A percentile compares a stretch with the other conserved stretches of the same genome.
Evolutionary conservation across 2,888 invertebrate genomes (phyloP).

Genomic region (Tetragonula carbonaria): DNA sequence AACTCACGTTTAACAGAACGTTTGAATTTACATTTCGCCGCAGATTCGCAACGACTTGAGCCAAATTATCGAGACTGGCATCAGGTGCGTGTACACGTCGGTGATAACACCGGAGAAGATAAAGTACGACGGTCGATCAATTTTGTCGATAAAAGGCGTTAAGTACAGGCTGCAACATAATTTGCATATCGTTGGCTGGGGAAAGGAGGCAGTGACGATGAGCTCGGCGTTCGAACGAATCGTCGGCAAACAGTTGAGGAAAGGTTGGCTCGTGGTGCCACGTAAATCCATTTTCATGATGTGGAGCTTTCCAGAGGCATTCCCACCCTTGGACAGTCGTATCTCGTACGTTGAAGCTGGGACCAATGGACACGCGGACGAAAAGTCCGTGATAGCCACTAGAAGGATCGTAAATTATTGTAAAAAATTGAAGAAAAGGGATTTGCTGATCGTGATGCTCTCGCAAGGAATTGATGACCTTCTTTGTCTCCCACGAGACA

Average conservation of each 20-base stretch:
- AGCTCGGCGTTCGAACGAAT: conserved; percentile 84
- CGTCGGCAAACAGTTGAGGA: conserved; percentile 83
- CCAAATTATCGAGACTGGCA: conserved; percentile 69
- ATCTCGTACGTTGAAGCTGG: conserved; percentile 85
- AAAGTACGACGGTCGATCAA: conserved; percentile 69
- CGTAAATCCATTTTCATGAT: conserved; percentile 78
- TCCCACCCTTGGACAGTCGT: conserved; percentile 73
- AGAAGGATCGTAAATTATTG: conserved; percentile 84
- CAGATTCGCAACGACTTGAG: conserved; percentile 75
- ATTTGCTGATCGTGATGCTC: conserved; percentile 86
- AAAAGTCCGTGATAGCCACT: conserved; percentile 84
- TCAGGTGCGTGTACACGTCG: conserved; percentile 70
- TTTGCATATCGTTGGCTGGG: conserved; percentile 85
- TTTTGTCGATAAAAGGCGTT: conserved; percentile 65
- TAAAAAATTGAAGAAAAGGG: conserved; percentile 81
- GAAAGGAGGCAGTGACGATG: conserved; percentile 87
- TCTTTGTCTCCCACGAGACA: conserved; percentile 86
- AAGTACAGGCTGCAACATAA: conserved; percentile 77
- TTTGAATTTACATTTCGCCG: no score
- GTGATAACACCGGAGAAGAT: conserved; percentile 72
- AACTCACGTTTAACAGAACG: no score
- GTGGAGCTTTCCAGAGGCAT: conserved; percentile 71
- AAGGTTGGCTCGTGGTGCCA: conserved; percentile 86
- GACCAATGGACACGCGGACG: conserved; percentile 86
- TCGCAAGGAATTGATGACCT: conserved; percentile 89